Conservation (phyloP, 2,797 vertebrate genomes). For the Notamacropus eugenii region DNA sequence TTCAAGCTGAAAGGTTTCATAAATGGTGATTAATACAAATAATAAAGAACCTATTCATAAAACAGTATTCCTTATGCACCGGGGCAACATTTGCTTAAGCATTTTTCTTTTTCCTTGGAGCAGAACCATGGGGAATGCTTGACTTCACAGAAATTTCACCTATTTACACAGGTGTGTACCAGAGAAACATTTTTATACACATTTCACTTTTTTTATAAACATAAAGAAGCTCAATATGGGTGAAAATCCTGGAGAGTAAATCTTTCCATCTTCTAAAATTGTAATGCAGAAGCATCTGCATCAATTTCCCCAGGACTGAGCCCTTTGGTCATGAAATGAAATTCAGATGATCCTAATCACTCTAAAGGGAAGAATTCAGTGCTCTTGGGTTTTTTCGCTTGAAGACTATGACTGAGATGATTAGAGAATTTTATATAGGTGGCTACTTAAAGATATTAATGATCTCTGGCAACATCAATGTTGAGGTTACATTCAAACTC, state of each 20-base stretch:
- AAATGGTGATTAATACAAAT: constrained; percentile 40
- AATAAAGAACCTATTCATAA: constrained; percentile 62
- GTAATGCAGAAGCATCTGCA: background rate
- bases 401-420: background rate
- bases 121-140: constrained; percentile 37
- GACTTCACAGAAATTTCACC: background rate
- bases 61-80: constrained; percentile 21
- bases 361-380: background rate
- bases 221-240: background rate
- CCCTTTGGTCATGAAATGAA: background rate
- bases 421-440: background rate
- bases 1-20: constrained; percentile 46
- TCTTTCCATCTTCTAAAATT: background rate
- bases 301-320: constrained; percentile 4
- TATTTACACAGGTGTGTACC: constrained; percentile 58
- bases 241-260: background rate
- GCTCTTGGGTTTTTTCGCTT: background rate
- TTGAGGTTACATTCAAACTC: background rate
- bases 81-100: constrained; percentile 53
- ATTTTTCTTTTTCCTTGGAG: constrained; percentile 49
- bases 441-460: background rate
- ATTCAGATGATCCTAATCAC: background rate
- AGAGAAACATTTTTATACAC: background rate
- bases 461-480: background rate
- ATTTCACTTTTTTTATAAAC: constrained; percentile 4